Evolutionary conservation across 2,888 invertebrate genomes (phyloP).

Genomic region (Cantharis rufa): DNA sequence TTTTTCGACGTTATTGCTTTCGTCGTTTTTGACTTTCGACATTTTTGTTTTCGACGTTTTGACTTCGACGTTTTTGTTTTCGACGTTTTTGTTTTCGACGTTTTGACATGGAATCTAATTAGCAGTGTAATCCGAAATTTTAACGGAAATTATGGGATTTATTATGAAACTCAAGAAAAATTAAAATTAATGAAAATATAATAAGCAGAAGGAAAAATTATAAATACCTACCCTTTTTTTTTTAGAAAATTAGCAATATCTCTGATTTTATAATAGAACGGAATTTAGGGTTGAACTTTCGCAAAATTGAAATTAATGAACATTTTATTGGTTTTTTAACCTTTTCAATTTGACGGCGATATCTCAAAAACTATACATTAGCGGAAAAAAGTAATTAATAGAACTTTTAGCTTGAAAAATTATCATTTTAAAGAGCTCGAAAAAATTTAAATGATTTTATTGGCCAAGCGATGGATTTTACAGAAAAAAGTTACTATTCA

Average conservation of each 20-base stretch:
- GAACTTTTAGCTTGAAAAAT: background rate
- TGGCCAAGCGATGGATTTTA: background rate
- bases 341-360: background rate
- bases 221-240: background rate
- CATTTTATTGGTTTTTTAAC: background rate
- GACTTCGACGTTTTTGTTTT: too few relatives aligned
- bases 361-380: background rate
- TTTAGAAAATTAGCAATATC: background rate
- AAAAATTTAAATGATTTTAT: too few relatives aligned
- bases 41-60: too few relatives aligned
- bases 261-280: background rate
- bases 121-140: background rate
- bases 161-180: background rate
- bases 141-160: background rate
- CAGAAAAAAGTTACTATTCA: background rate
- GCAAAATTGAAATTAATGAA: background rate
- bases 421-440: background rate
- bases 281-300: background rate
- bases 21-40: too few relatives aligned
- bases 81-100: too few relatives aligned
- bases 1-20: too few relatives aligned
- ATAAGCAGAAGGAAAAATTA: background rate
- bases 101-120: too few relatives aligned
- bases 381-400: background rate
- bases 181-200: background rate